Conservation (phyloP, 2,797 vertebrate species). For the Sebastes cheni region DNA sequence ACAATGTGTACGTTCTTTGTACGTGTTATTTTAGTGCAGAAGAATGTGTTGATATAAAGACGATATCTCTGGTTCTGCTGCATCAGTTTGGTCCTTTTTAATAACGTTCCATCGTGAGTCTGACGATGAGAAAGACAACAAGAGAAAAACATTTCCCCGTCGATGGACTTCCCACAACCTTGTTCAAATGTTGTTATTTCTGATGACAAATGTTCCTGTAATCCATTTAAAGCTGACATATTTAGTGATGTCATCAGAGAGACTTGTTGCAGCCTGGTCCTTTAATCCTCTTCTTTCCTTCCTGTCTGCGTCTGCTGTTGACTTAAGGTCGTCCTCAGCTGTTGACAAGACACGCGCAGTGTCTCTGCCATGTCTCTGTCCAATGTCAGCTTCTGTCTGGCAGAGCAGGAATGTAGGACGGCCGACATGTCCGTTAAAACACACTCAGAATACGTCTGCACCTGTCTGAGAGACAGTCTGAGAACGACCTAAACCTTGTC, state of each 20-base stretch:
- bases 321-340: constrained; percentile 1
- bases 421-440: neutral
- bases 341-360: neutral
- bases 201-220: neutral
- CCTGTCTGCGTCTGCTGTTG: neutral
- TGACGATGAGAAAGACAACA: too few species aligned
- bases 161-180: too few species aligned
- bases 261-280: constrained; percentile 6
- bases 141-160: too few species aligned
- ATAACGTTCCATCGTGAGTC: too few species aligned
- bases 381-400: neutral
- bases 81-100: neutral
- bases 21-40: neutral
- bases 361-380: too few species aligned
- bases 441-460: neutral
- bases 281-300: constrained; percentile 7
- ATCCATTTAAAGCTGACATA: neutral
- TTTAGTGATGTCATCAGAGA: neutral
- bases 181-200: too few species aligned
- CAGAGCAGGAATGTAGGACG: neutral
- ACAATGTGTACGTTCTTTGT: too few species aligned
- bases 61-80: neutral
- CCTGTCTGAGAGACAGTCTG: neutral
- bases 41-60: neutral
- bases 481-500: neutral